A percentile compares a stretch with the other conserved stretches of the same genome.
These are phyloP conservation scores for Phortica magna DNA, from an alignment of 2,888 invertebrate genomes.

Conservation along the genomic window DNA sequence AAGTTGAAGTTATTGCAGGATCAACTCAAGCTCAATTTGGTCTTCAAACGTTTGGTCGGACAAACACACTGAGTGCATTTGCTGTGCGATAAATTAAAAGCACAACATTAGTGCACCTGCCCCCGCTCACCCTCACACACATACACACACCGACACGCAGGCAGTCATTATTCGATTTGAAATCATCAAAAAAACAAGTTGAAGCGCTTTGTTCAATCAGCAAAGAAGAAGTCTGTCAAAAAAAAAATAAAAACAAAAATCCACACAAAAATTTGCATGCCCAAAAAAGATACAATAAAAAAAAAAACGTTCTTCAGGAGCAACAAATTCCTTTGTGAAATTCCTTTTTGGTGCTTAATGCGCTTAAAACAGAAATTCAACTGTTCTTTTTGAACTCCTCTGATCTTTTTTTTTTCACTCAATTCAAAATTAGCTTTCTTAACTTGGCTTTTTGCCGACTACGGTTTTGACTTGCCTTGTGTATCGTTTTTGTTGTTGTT, in stretches of 20 bases:
- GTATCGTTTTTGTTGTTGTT: background rate
- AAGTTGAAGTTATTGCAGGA: background rate
- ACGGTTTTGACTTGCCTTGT: background rate
- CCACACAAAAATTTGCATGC: background rate
- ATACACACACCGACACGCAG: background rate
- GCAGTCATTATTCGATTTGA: background rate
- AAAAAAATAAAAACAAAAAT: background rate
- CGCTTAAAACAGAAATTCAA: constrained; percentile 5
- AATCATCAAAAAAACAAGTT: background rate
- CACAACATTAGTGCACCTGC: background rate
- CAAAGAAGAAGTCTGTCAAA: background rate
- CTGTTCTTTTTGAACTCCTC: background rate
- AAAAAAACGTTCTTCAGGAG: background rate
- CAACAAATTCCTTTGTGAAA: constrained; percentile 4
- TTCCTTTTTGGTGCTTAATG: constrained; percentile 20
- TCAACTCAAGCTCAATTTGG: background rate
- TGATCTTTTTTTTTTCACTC: background rate
- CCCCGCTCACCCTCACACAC: background rate
- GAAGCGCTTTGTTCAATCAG: background rate
- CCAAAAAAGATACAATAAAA: background rate
- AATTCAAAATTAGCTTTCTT: constrained; percentile 22
- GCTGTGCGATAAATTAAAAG: constrained; percentile 14
- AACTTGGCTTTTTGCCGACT: constrained; percentile 4
- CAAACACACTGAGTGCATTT: constrained; percentile 7
- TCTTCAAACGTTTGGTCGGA: background rate